Evolutionary conservation across 37 sponge, comb jelly and placozoan species (phyloP).

Genomic region (Crambe crambe): DNA sequence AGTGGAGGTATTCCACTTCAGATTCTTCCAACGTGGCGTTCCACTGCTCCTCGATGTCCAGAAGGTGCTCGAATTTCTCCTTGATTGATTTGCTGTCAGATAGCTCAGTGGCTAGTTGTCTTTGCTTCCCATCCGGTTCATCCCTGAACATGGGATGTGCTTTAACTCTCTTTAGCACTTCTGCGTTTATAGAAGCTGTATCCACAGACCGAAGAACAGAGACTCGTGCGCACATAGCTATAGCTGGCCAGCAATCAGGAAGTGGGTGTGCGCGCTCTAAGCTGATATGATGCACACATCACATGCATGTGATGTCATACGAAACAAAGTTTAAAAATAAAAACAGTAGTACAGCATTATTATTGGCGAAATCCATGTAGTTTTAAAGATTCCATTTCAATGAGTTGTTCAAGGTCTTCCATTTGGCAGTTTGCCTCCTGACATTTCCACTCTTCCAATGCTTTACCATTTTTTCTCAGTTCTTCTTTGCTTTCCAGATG

Average conservation of each 20-base stretch:
- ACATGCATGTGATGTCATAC: not conserved
- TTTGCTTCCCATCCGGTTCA: not conserved
- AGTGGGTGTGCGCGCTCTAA: not conserved
- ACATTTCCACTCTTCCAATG: too few species aligned
- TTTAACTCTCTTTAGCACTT: not conserved
- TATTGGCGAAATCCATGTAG: too few species aligned
- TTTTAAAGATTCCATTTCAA: too few species aligned
- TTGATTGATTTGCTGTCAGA: not conserved
- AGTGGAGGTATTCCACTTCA: not conserved
- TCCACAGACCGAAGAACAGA: not conserved
- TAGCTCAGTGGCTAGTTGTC: not conserved
- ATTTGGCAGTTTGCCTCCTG: too few species aligned
- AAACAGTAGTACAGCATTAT: too few species aligned
- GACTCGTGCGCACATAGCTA: not conserved
- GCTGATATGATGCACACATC: not conserved
- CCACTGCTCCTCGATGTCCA: not conserved
- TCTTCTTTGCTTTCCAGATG: too few species aligned
- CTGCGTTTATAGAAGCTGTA: not conserved
- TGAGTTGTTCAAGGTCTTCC: too few species aligned
- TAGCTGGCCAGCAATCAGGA: not conserved
- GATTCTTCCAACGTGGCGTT: not conserved
- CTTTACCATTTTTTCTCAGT: too few species aligned
- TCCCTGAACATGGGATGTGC: not conserved
- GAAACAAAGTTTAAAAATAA: too few species aligned
- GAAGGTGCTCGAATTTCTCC: not conserved